Percentiles rank a stretch among this genome's conserved stretches.
phyloP scores from a whole-genome alignment of 2,113 vertebrate genomes.

The Macrotis lagotis region DNA sequence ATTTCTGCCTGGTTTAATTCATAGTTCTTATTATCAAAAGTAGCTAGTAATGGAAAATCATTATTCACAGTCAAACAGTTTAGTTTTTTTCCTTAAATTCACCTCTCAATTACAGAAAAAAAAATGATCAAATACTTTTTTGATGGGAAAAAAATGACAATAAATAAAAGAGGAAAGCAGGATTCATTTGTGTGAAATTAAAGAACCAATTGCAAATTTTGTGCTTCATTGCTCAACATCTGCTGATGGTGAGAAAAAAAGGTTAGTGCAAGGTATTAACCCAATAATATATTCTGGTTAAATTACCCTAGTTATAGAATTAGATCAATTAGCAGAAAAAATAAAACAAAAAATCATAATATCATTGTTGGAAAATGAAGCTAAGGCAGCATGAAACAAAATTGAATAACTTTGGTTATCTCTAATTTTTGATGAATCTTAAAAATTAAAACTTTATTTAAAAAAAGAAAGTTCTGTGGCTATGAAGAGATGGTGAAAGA shows the following conservation, averaged over 20 bases:
- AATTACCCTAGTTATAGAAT: slow-evolving; percentile 44
- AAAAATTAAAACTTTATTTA: not conserved
- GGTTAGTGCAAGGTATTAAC: slow-evolving; percentile 53
- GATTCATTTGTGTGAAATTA: slow-evolving; percentile 70
- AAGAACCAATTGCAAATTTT: slow-evolving; percentile 69
- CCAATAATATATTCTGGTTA: slow-evolving; percentile 45
- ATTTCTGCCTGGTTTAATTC: slow-evolving; percentile 41
- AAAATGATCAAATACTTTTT: slow-evolving; percentile 40
- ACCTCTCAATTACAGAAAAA: slow-evolving; percentile 55
- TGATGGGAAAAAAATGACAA: not conserved
- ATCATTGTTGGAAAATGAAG: not conserved
- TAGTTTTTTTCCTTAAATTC: slow-evolving; percentile 51
- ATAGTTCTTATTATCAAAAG: slow-evolving; percentile 50
- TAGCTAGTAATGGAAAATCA: slow-evolving; percentile 50
- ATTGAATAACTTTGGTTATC: not conserved
- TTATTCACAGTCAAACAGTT: slow-evolving; percentile 56
- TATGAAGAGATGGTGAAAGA: not conserved
- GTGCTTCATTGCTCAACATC: slow-evolving; percentile 69
- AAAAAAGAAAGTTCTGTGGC: not conserved
- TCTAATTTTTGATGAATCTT: slow-evolving; percentile 3
- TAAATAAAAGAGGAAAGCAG: slow-evolving; percentile 20
- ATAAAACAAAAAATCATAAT: not conserved
- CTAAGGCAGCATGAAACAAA: not conserved
- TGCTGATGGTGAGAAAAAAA: slow-evolving; percentile 64
- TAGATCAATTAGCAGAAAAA: slow-evolving; percentile 42